Conservation (phyloP, 53 echinoderm and acorn worm species). For the Astropecten irregularis region DNA sequence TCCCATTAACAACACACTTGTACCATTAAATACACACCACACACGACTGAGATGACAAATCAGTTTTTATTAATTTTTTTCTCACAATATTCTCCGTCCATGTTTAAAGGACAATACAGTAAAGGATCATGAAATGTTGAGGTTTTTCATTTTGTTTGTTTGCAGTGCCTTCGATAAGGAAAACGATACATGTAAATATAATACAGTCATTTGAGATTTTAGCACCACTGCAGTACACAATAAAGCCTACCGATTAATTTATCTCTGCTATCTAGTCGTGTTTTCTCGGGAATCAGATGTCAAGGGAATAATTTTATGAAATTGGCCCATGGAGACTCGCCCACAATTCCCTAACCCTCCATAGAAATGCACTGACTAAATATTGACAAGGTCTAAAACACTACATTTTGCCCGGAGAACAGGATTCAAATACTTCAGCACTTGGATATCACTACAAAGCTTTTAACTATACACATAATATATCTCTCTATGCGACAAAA, state of each 20-base stretch:
- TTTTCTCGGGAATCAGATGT: too few species aligned
- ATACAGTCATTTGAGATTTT: background rate
- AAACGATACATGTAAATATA: background rate
- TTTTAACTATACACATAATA: constrained; percentile 19
- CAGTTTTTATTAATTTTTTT: constrained; percentile 2
- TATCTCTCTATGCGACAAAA: constrained; percentile 42
- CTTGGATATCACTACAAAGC: too few species aligned
- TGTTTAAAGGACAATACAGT: constrained; percentile 26
- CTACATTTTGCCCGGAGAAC: too few species aligned
- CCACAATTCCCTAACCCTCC: too few species aligned
- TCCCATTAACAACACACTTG: too few species aligned
- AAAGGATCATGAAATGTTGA: too few species aligned
- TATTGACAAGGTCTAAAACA: too few species aligned
- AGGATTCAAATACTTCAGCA: too few species aligned
- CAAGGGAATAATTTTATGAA: too few species aligned
- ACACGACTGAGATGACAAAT: constrained; percentile 19
- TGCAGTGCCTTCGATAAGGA: constrained; percentile 22
- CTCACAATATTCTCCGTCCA: constrained; percentile 37
- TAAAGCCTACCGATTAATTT: background rate
- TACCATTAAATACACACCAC: too few species aligned
- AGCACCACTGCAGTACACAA: background rate
- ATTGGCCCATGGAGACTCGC: too few species aligned
- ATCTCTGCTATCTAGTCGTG: background rate
- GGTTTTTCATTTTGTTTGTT: background rate
- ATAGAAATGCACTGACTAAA: too few species aligned